Evolutionary conservation across 2,888 invertebrate genomes (phyloP).

Genomic region (Ophion slaviceki): DNA sequence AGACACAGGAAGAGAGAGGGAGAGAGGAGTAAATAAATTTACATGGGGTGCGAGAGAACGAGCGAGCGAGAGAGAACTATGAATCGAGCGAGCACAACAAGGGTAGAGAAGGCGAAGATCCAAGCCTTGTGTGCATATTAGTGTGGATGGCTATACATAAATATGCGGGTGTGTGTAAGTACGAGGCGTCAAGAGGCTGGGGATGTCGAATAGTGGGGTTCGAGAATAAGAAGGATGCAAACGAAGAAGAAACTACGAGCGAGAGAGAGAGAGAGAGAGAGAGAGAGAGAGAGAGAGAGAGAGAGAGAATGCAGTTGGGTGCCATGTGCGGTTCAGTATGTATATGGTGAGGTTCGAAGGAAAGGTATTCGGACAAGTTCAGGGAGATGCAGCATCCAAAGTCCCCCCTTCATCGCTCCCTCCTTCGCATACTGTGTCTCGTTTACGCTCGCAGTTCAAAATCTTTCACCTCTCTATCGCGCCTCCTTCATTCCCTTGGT

Average conservation of each 20-base stretch:
- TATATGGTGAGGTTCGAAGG: constrained; percentile 72
- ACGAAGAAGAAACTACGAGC: constrained; percentile 54
- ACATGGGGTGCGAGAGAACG: constrained; percentile 34
- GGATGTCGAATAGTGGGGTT: constrained; percentile 46
- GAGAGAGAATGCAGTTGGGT: constrained; percentile 73
- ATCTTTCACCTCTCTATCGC: constrained; percentile 45
- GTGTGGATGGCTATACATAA: constrained; percentile 23
- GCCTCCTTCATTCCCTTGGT: constrained; percentile 38
- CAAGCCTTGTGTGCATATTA: constrained; percentile 31
- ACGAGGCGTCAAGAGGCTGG: constrained; percentile 64
- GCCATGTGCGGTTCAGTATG: constrained; percentile 76
- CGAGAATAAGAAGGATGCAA: constrained; percentile 52
- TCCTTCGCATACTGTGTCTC: constrained; percentile 53
- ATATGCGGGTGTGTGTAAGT: constrained; percentile 13
- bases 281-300: constrained; percentile 62
- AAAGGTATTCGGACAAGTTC: constrained; percentile 79
- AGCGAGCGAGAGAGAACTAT: constrained; percentile 8
- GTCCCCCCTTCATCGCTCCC: constrained; percentile 37
- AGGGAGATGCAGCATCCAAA: constrained; percentile 75
- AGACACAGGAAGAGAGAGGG: not conserved
- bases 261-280: constrained; percentile 63
- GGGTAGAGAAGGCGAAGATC: constrained; percentile 49
- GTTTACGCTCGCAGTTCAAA: constrained; percentile 60
- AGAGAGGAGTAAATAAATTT: not conserved
- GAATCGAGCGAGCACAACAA: constrained; percentile 29